Conservation (phyloP, 2,113 vertebrate genomes). For the Gallinago media region DNA sequence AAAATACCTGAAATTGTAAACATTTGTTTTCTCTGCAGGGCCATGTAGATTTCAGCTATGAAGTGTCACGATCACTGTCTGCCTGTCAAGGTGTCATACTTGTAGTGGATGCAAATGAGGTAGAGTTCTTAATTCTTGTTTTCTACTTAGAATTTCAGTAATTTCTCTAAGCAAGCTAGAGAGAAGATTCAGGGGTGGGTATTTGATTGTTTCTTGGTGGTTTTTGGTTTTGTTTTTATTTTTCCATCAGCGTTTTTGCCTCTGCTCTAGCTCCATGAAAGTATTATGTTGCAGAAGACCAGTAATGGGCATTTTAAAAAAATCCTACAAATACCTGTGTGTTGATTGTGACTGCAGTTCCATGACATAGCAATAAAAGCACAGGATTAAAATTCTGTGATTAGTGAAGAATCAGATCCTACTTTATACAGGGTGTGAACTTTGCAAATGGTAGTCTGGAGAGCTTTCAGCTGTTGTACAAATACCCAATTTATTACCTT, state of each 20-base stretch:
- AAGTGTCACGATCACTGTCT: constrained; percentile 93
- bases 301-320: background rate
- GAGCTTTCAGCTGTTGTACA: background rate
- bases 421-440: background rate
- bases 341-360: background rate
- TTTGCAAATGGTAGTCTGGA: background rate
- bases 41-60: constrained; percentile 98
- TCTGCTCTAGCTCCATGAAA: background rate
- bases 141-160: background rate
- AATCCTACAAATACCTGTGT: background rate
- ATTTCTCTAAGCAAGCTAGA: background rate
- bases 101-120: constrained; percentile 97
- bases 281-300: background rate
- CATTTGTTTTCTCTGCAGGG: constrained; percentile 78
- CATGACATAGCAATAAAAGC: background rate
- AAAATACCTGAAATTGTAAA: background rate
- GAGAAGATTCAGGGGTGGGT: background rate
- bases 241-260: background rate
- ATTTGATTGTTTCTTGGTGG: too few relatives aligned
- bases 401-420: background rate
- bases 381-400: background rate
- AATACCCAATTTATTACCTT: background rate
- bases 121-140: constrained; percentile 42
- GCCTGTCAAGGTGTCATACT: constrained; percentile 96
- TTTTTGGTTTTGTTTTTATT: background rate